A percentile compares a stretch with the other conserved stretches of the same genome.
Evolutionary conservation across 2,888 invertebrate genomes (phyloP).

Genomic region (Electrophaes corylata): DNA sequence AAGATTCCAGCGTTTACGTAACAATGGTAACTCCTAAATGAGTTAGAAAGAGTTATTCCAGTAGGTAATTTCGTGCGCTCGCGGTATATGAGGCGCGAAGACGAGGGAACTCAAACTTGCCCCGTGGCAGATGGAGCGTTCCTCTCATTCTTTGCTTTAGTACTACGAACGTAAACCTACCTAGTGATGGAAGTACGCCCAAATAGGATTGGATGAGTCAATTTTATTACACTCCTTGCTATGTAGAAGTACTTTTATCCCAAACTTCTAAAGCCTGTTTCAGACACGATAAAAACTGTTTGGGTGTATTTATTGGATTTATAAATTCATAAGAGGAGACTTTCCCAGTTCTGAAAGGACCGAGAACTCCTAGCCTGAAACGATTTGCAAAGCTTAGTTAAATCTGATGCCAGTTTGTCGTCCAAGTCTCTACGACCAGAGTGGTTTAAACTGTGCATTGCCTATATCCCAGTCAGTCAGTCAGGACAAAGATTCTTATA

Average conservation of each 20-base stretch:
- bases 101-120: slow-evolving; percentile 43
- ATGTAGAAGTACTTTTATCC: slow-evolving; percentile 7
- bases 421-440: no score
- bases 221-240: slow-evolving; percentile 16
- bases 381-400: no score
- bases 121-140: slow-evolving; percentile 42
- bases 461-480: no score
- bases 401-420: no score
- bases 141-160: slow-evolving; percentile 38
- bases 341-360: no score
- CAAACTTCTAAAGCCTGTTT: slow-evolving; percentile 4
- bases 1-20: slow-evolving; percentile 51
- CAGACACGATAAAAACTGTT: neutral
- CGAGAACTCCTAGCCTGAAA: no score
- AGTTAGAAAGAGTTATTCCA: slow-evolving; percentile 61
- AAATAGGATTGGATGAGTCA: slow-evolving; percentile 22
- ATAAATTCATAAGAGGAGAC: neutral
- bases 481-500: no score
- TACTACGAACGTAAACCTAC: slow-evolving; percentile 29
- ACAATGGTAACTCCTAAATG: slow-evolving; percentile 55
- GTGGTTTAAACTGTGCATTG: no score
- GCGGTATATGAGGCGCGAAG: slow-evolving; percentile 53
- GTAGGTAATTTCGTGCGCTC: slow-evolving; percentile 51
- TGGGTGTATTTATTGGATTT: no score
- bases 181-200: slow-evolving; percentile 9